Conservation (phyloP, 2,113 vertebrate species). For the Corythoichthys haematopterus region DNA sequence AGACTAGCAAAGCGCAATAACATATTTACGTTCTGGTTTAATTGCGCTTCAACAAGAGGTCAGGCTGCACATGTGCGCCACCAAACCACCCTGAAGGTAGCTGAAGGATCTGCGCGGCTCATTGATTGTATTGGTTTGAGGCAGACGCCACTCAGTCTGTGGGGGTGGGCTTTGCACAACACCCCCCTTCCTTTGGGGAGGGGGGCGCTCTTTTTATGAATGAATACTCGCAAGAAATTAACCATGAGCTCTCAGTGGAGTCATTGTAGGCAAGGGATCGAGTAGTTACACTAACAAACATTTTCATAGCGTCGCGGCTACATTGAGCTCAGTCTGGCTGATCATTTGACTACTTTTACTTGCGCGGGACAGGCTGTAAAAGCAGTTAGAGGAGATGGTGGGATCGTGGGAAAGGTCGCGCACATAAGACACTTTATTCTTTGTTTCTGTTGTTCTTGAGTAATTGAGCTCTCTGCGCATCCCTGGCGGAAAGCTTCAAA, state of each 20-base stretch:
- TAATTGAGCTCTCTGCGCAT: constrained; percentile 81
- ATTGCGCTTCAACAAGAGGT: constrained; percentile 13
- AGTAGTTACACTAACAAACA: constrained; percentile 5
- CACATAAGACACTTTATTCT: constrained; percentile 75
- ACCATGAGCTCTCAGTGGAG: constrained; percentile 53
- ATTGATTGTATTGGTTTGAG: constrained; percentile 71
- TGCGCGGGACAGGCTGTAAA: constrained; percentile 5
- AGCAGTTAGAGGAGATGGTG: constrained; percentile 44
- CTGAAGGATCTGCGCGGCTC: constrained; percentile 63
- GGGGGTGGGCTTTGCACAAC: constrained; percentile 63
- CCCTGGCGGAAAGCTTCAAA: constrained; percentile 78
- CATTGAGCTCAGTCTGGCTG: not conserved
- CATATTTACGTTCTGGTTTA: constrained; percentile 26
- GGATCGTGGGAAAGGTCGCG: constrained; percentile 82
- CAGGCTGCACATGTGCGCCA: constrained; percentile 2
- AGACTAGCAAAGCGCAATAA: constrained; percentile 16
- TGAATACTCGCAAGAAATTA: constrained; percentile 63
- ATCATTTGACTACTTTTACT: not conserved
- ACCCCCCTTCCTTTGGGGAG: constrained; percentile 58
- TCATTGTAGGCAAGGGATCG: constrained; percentile 20
- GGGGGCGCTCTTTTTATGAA: constrained; percentile 62
- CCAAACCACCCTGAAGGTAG: constrained; percentile 43
- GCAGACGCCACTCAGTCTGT: constrained; percentile 80
- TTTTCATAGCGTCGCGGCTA: not conserved
- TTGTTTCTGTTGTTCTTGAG: constrained; percentile 77